phyloP scores from a whole-genome alignment of 2,888 invertebrate species.

The Drosophila multiciliata region DNA sequence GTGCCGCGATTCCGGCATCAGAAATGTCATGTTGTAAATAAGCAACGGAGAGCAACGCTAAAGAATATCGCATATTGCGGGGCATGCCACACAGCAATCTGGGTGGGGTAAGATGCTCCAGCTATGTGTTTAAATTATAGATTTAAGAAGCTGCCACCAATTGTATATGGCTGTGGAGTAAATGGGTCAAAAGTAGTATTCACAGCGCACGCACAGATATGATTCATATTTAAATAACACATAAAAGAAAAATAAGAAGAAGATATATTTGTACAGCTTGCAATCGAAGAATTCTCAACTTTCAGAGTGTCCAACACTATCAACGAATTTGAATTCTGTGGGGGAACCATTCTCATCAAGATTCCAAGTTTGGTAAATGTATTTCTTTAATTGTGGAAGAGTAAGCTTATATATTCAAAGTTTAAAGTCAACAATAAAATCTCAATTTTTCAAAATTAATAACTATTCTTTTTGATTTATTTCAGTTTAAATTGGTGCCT shows the following conservation, averaged over 20 bases:
- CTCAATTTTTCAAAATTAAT: not conserved
- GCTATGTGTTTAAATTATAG: not conserved
- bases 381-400: not conserved
- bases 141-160: not conserved
- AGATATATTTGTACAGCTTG: not conserved
- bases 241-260: not conserved
- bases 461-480: not conserved
- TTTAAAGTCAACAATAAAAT: not conserved
- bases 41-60: constrained; percentile 19
- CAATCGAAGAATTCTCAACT: not conserved
- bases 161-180: not conserved
- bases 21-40: constrained; percentile 78
- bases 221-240: not conserved
- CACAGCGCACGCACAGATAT: not conserved
- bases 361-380: not conserved
- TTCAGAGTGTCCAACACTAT: not conserved
- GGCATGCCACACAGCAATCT: constrained; percentile 9
- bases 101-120: constrained; percentile 7
- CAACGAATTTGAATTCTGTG: not conserved
- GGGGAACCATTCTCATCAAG: not conserved
- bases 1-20: constrained; percentile 70
- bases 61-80: constrained; percentile 24
- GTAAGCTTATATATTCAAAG: not conserved
- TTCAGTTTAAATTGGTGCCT: not conserved
- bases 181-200: constrained; percentile 8